These are phyloP conservation scores for Neoarius graeffei DNA, from an alignment of 2,113 vertebrate genomes.

Conservation along the genomic window DNA sequence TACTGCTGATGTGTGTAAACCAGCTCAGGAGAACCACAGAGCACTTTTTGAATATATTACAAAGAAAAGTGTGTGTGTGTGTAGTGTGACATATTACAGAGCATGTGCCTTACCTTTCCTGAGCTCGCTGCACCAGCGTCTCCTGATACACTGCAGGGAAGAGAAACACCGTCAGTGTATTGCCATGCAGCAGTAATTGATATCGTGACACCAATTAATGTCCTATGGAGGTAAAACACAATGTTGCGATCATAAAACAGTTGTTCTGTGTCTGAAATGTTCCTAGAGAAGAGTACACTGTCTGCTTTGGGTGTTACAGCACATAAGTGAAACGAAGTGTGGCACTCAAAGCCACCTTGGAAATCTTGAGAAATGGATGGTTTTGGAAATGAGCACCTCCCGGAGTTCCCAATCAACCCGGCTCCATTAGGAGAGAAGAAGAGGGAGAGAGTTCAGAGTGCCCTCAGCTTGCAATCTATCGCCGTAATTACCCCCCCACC, in stretches of 20 bases:
- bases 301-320: neutral
- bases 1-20: neutral
- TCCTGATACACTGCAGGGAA: slow-evolving; percentile 38
- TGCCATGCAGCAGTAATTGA: neutral
- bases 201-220: neutral
- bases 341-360: slow-evolving; percentile 48
- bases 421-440: slow-evolving; percentile 20
- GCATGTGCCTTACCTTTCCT: slow-evolving; percentile 46
- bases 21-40: neutral
- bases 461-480: slow-evolving; percentile 18
- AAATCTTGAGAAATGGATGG: slow-evolving; percentile 26
- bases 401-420: slow-evolving; percentile 38
- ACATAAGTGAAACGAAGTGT: slow-evolving; percentile 5
- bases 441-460: slow-evolving; percentile 16
- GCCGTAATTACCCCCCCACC: neutral
- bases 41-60: neutral
- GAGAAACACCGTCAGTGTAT: neutral
- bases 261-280: neutral
- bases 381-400: slow-evolving; percentile 46
- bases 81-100: neutral
- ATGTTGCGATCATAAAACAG: neutral
- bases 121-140: slow-evolving; percentile 35
- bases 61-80: neutral
- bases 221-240: neutral
- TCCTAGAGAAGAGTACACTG: neutral